Evolutionary conservation across 64 coral and sea anemone genomes (phyloP).

Genomic region (Actinia equina): DNA sequence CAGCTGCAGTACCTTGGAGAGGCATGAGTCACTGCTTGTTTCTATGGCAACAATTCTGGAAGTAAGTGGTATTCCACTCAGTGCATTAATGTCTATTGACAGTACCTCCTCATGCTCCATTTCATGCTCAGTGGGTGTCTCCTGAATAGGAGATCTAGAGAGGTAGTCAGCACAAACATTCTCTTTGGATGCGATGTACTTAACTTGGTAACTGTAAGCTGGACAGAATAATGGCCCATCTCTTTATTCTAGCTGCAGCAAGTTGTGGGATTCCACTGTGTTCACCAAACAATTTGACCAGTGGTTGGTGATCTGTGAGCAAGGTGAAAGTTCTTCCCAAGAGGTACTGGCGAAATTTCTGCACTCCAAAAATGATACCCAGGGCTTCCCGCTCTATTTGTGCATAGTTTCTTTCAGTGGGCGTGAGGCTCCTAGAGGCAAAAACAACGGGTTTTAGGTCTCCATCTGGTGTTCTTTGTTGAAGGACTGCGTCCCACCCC

Average conservation of each 20-base stretch:
- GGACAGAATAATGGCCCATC: constrained; percentile 41
- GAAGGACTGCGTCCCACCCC: constrained; percentile 15
- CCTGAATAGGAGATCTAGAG: not conserved
- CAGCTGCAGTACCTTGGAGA: constrained; percentile 16
- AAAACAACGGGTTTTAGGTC: not conserved
- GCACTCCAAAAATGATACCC: constrained; percentile 10
- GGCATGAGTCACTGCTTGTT: constrained; percentile 3
- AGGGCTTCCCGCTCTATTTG: constrained; percentile 29
- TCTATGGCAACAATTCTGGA: constrained; percentile 19
- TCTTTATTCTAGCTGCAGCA: constrained; percentile 40
- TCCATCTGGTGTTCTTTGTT: not conserved
- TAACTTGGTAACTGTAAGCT: constrained; percentile 41
- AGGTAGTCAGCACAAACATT: constrained; percentile 37
- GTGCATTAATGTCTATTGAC: not conserved
- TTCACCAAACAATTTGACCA: constrained; percentile 17
- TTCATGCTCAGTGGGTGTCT: not conserved
- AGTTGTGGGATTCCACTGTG: constrained; percentile 28
- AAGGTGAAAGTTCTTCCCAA: constrained; percentile 17
- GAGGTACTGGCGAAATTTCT: constrained; percentile 29
- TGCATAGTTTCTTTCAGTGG: constrained; percentile 16
- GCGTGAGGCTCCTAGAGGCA: constrained; percentile 15
- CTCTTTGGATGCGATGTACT: constrained; percentile 30
- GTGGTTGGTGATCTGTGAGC: constrained; percentile 43
- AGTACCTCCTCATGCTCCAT: not conserved
- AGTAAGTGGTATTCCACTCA: not conserved